A percentile compares a stretch with the other conserved stretches of the same genome.
phyloP scores from a whole-genome alignment of 1,140 invertebrate genomes.

The Drosophila nigromelanica region DNA sequence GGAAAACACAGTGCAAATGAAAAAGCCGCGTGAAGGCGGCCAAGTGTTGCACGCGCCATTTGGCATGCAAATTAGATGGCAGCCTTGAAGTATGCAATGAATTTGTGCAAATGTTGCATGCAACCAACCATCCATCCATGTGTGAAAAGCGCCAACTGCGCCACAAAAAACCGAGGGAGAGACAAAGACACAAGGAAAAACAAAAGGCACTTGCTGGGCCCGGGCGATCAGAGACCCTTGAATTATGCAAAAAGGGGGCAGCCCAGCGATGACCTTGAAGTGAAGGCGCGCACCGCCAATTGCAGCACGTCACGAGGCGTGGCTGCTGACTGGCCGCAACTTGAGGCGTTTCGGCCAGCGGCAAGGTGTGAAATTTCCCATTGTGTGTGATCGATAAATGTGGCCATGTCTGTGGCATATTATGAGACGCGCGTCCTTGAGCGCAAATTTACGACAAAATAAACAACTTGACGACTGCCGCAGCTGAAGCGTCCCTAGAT shows the following conservation, averaged over 20 bases:
- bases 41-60: constrained; percentile 52
- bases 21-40: background rate
- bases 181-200: constrained; percentile 6
- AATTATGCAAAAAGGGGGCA: constrained; percentile 61
- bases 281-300: too few relatives aligned
- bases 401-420: constrained; percentile 35
- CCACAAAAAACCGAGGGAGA: constrained; percentile 7
- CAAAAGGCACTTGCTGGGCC: constrained; percentile 34
- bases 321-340: constrained; percentile 1
- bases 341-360: constrained; percentile 24
- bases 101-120: constrained; percentile 55
- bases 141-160: constrained; percentile 67
- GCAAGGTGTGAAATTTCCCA: constrained; percentile 77
- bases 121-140: constrained; percentile 38
- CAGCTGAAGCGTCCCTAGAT: constrained; percentile 45
- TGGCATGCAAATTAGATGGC: constrained; percentile 69
- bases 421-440: constrained; percentile 58
- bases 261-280: constrained; percentile 59
- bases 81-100: constrained; percentile 72
- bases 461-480: constrained; percentile 61
- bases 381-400: constrained; percentile 76
- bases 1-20: background rate
- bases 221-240: constrained; percentile 32
- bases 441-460: constrained; percentile 75
- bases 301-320: constrained; percentile 6